Evolutionary conservation across 2,797 vertebrate species (phyloP), one percentile per base, ranked within the genome.

Genomic region (Hydrocynus forskahlii): DNA sequence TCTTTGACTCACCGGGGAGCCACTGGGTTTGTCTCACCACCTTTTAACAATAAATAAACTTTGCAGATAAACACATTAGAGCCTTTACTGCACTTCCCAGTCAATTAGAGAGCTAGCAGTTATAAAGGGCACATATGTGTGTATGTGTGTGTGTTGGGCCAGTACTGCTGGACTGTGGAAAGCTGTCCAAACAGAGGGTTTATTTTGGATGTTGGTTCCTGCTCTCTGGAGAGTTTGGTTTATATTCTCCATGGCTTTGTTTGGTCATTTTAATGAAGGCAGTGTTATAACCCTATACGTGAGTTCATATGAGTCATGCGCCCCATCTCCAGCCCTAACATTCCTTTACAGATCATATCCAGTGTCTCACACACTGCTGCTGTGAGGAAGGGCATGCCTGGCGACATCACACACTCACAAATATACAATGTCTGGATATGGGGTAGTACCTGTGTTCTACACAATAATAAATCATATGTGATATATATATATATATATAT

Each of bases 11-110:
- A 59, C 76, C 16, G 50, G 62, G 76, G 70, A 81, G 70, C 71
- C 70, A 54, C 70, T 59, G 45, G 76, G 8, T 55, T 71, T 64
- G 23, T 75, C 60, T 71, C 57, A 70, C 57, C 76, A 78, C 66
- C 23, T 67, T 78, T 75, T 69, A 75, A 75, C 76, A 81, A 84
- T 79, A 84, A 84, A 81, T 75, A 78, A 81, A 78, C 79, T 55
- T 40, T 2, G 17, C 66, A 25, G 40, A 84, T 81, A 81, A 84
- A 81, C 79, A 81, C 80, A 84, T 84, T 84, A 81, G 29, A 54
- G 62, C 25, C 59, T 75, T 71, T 71, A 63, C 76, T 57, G 66
- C 66, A 69, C 83, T 78, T 64, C 57, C 57, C 59, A 64, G 80
- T 75, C 71, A 81, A 63, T 78, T 78, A 75, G 21, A 78, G 68